phyloP scores from a whole-genome alignment of 2,113 vertebrate species.

The Morone saxatilis region DNA sequence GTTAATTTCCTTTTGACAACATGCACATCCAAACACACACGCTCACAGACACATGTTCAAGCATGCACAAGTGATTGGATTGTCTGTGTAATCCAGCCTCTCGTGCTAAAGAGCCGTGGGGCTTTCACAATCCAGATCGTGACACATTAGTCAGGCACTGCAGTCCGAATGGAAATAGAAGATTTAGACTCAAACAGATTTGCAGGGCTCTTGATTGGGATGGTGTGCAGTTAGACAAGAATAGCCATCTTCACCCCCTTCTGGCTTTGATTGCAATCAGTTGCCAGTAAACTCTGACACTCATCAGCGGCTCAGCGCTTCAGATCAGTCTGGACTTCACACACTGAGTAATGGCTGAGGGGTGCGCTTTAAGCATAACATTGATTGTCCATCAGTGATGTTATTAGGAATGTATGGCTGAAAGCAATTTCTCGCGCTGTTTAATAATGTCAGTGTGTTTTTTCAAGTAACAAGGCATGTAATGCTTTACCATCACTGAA shows the following conservation, averaged over 20 bases:
- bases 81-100: slow-evolving; percentile 64
- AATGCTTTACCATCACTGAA: slow-evolving; percentile 1
- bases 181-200: slow-evolving; percentile 67
- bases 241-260: slow-evolving; percentile 32
- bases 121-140: slow-evolving; percentile 54
- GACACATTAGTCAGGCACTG: slow-evolving; percentile 36
- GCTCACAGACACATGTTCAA: slow-evolving; percentile 4
- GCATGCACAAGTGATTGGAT: slow-evolving; percentile 52
- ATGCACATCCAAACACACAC: slow-evolving; percentile 5
- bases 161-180: slow-evolving; percentile 41
- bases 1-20: slow-evolving; percentile 32
- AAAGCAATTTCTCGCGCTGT: slow-evolving; percentile 33
- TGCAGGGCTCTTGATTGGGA: slow-evolving; percentile 45
- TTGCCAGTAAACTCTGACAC: slow-evolving; percentile 46
- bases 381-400: slow-evolving; percentile 26
- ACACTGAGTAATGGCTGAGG: slow-evolving; percentile 13
- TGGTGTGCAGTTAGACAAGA: slow-evolving; percentile 46
- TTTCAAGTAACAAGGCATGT: slow-evolving; percentile 20
- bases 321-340: slow-evolving; percentile 33
- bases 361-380: slow-evolving; percentile 22
- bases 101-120: slow-evolving; percentile 39
- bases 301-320: slow-evolving; percentile 59
- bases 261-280: slow-evolving; percentile 74
- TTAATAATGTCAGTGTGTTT: slow-evolving; percentile 27
- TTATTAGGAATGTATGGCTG: slow-evolving; percentile 31